Percentiles rank a stretch among this genome's conserved stretches.
Conservation (phyloP, 2,797 vertebrate genomes). For the Sebastes nivosus region DNA sequence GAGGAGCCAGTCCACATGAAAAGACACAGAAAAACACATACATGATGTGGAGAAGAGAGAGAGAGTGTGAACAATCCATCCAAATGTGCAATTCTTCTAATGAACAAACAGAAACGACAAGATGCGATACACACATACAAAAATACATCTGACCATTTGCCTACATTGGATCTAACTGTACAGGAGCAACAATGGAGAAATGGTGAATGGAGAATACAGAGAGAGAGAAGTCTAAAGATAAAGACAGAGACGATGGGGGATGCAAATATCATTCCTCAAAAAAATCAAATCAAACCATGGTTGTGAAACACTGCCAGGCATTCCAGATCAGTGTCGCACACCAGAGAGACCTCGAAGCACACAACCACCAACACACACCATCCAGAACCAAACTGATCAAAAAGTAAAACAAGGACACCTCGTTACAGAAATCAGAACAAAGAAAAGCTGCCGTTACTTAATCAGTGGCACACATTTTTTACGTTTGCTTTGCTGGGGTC, state of each 20-base stretch:
- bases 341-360: constrained; percentile 72
- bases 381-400: constrained; percentile 72
- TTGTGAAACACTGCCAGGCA: constrained; percentile 79
- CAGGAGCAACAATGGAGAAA: constrained; percentile 65
- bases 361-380: constrained; percentile 74
- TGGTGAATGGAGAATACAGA: constrained; percentile 61
- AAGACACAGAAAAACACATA: constrained; percentile 74
- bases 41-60: constrained; percentile 62
- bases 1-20: constrained; percentile 83
- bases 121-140: constrained; percentile 63
- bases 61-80: constrained; percentile 71
- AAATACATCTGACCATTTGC: constrained; percentile 59
- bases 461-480: background rate
- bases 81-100: constrained; percentile 72
- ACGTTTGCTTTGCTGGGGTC: constrained; percentile 10
- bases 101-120: constrained; percentile 64
- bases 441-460: constrained; percentile 19
- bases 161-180: constrained; percentile 64
- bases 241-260: constrained; percentile 71
- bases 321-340: constrained; percentile 78
- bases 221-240: constrained; percentile 40
- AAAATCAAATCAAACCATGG: constrained; percentile 66
- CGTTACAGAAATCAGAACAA: constrained; percentile 41
- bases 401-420: constrained; percentile 58
- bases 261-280: constrained; percentile 80